A percentile compares a stretch with the other conserved stretches of the same genome.
phyloP scores from a whole-genome alignment of 2,888 invertebrate genomes.

The Drosophila setosimentum region DNA sequence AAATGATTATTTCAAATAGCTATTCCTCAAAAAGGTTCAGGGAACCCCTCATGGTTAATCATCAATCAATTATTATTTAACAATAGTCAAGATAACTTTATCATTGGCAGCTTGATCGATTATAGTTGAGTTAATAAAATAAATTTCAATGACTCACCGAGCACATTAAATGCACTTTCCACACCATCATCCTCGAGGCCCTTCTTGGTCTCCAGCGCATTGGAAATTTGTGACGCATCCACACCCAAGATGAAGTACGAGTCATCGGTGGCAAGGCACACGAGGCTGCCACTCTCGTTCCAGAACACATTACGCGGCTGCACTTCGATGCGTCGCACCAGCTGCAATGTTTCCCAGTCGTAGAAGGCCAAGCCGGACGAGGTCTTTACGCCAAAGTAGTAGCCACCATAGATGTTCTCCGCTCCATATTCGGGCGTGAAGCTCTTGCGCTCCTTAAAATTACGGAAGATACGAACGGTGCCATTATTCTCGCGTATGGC shows the following conservation, averaged over 20 bases:
- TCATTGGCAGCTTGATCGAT: neutral
- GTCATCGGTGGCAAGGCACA: slow-evolving; percentile 97
- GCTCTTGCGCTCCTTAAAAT: slow-evolving; percentile 98
- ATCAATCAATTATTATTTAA: neutral
- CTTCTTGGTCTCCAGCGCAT: slow-evolving; percentile 91
- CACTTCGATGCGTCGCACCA: slow-evolving; percentile 98
- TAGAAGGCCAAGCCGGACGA: slow-evolving; percentile 97
- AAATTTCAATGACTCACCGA: slow-evolving; percentile 67
- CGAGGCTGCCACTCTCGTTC: slow-evolving; percentile 97
- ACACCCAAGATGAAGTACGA: slow-evolving; percentile 97
- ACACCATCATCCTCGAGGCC: slow-evolving; percentile 95
- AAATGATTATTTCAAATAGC: neutral
- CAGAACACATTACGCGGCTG: slow-evolving; percentile 96
- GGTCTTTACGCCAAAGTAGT: slow-evolving; percentile 95
- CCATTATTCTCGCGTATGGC: slow-evolving; percentile 95
- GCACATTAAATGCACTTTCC: slow-evolving; percentile 97
- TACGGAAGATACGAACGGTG: slow-evolving; percentile 97
- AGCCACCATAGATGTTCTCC: slow-evolving; percentile 97
- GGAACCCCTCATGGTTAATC: neutral
- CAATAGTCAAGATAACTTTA: neutral
- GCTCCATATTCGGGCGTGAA: slow-evolving; percentile 99
- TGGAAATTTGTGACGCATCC: slow-evolving; percentile 92
- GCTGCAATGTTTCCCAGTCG: slow-evolving; percentile 97
- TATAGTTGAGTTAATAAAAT: neutral
- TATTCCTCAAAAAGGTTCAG: neutral